Conservation (phyloP, 23 tunicate genomes). For the Trididemnum nubilum region DNA sequence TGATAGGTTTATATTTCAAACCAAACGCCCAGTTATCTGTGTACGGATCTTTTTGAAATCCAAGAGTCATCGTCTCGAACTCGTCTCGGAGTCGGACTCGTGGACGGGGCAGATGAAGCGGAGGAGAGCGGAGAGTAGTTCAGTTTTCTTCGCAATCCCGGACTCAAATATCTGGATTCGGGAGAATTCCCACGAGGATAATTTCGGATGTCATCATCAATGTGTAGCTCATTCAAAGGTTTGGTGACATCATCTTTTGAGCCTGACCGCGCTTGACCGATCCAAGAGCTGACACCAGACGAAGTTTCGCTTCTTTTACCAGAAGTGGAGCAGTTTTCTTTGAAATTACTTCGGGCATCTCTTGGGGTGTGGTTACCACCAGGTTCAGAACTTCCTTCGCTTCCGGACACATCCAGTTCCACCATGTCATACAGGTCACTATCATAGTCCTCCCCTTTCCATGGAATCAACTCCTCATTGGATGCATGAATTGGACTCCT, state of each 20-base stretch:
- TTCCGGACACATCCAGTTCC: conserved; percentile 66
- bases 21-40: too few species aligned
- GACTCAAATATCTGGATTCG: neutral
- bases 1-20: neutral
- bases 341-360: neutral
- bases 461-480: conserved; percentile 47
- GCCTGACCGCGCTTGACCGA: neutral
- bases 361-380: neutral
- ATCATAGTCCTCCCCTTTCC: conserved; percentile 83
- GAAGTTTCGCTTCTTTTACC: neutral
- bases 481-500: neutral
- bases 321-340: neutral
- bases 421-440: conserved; percentile 94
- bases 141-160: neutral
- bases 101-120: neutral
- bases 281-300: neutral
- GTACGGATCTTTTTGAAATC: conserved; percentile 33
- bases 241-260: conserved; percentile 17
- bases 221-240: conserved; percentile 17
- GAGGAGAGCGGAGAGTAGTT: conserved; percentile 14
- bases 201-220: neutral
- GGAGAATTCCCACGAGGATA: neutral
- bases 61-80: conserved; percentile 50
- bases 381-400: conserved; percentile 35
- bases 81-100: conserved; percentile 36